Evolutionary conservation across 2,797 vertebrate genomes (phyloP), one percentile per base, ranked within the genome.

Genomic region (Falco peregrinus): DNA sequence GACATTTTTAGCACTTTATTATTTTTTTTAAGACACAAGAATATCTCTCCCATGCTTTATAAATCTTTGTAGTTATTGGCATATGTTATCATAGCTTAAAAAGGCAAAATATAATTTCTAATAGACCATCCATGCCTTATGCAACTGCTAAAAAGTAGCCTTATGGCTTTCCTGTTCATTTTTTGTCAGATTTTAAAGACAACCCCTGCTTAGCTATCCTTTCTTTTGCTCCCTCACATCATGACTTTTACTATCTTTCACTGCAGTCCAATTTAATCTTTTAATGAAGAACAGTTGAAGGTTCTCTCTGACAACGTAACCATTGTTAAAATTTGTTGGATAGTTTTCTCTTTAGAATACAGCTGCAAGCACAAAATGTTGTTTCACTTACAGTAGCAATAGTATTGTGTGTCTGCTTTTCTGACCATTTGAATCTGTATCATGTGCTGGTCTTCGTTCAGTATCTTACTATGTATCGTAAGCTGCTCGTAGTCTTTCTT

Each of bases 281-380:
- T 85, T 82, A 79, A 89, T 82, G 97, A 97, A 97, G 96, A 97
- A 92, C 94, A 97, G 96, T 95, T 97, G 95, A 97, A 97, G 84
- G 91, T 94, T 96, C 63, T 84, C 56, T 92, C 45, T 92, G 92
- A 83, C 60, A 75, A 37, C 12, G 11, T 96, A 71, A 84, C 50
- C 20, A 8, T 82, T 78, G n/a, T 93, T 85, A 94, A 93, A 84
- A 84, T 51, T 37, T 31, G 29, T 69, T 85, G 64, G 71, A 54
- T 77, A 37, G 61, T 41, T 87, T 95, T 94, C 76, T 90, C 56
- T 95, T 84, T 95, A 89, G 87, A 65, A 59, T 91, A 51, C 37
- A 85, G 39, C 53, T 73, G 15, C 75, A 94, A 97, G 79, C 84
- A 90, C 93, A 95, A 95, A 73, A 35, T 60, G 48, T 53, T 54